Evolutionary conservation across 2,888 invertebrate species (phyloP).

Genomic region (Vandiemenella viatica): DNA sequence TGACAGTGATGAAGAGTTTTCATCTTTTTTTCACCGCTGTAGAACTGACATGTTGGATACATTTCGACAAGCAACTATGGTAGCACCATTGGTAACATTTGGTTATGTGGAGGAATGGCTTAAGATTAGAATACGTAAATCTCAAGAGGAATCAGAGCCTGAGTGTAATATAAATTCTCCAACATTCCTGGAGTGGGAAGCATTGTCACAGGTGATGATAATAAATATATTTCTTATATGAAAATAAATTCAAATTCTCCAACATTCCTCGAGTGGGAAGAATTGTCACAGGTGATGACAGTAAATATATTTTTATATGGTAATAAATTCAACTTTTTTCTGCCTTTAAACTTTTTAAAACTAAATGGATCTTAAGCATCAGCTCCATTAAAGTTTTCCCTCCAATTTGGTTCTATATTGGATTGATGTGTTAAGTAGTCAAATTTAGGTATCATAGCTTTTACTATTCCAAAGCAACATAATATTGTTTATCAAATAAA

Average conservation of each 20-base stretch:
- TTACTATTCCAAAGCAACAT: no score
- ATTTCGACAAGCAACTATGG: conserved; percentile 56
- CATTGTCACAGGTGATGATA: conserved; percentile 40
- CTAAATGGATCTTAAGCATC: no score
- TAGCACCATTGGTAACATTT: conserved; percentile 70
- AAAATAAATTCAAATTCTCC: conserved; percentile 38
- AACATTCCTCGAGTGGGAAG: conserved; percentile 69
- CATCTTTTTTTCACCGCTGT: conserved; percentile 64
- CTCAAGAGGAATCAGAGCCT: conserved; percentile 28
- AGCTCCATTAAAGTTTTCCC: no score
- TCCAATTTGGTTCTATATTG: no score
- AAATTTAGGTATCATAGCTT: no score
- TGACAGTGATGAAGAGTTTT: conserved; percentile 83
- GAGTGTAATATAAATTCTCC: conserved; percentile 35
- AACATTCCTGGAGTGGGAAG: conserved; percentile 69
- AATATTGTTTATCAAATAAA: no score
- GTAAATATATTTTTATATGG: no score
- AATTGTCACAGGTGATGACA: conserved; percentile 40
- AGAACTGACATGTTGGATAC: conserved; percentile 70
- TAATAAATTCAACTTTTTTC: no score
- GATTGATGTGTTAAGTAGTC: no score
- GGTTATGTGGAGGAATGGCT: conserved; percentile 73
- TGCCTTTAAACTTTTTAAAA: no score
- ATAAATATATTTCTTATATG: no score
- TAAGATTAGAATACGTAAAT: conserved; percentile 52